Base-by-base conservation (phyloP, 2,113 vertebrate species). In the Meles meles region DNA sequence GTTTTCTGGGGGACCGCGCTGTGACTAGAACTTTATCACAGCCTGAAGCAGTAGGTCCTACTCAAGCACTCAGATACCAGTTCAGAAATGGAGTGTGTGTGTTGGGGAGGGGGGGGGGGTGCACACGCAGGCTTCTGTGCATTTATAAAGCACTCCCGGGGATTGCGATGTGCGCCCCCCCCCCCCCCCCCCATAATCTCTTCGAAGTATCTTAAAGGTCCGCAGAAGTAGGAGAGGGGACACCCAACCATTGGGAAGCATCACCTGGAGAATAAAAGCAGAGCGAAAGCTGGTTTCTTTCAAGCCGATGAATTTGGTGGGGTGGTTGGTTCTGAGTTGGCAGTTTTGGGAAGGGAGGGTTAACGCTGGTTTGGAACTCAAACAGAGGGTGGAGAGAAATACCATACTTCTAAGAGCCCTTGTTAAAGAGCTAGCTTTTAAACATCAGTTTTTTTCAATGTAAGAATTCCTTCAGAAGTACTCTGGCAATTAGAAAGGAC, bases 341-440 rank as follows among this genome's bases (percentile, higher is more conserved):
- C 74, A 57, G 0, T 89, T 96, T 94, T 17, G 69, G 69, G 55
- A 83, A 72, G 37, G 29, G 67, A 85, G n/a, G 20, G 17, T 52
- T 65, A 57, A 34, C 4, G 25, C 82, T 81, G 20, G 34, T 79
- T 72, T 55, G 93, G 44, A 92, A 93, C 34, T 61, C 39, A 55
- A 29, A 21, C 47, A 42, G 1, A 47, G 44, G 21, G 9, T 52
- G 83, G 31, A 61, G 55, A 81, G 37, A 89, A 88, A 61, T 79
- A 65, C 23, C 25, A 8, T 25, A 23, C 77, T 93, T 93, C 57
- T 27, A 27, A 91, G 72, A 79, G 55, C 55, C 37, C 42, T 65
- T n/a, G 31, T 88, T 92, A 59, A 89, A 92, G 90, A 91, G 71
- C 44, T 81, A 71, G 74, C 81, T 88, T 91, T 88, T 67, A 79